A percentile compares a stretch with the other conserved stretches of the same genome.
Conservation (phyloP, 2,113 vertebrate species). For the Scomber colias region DNA sequence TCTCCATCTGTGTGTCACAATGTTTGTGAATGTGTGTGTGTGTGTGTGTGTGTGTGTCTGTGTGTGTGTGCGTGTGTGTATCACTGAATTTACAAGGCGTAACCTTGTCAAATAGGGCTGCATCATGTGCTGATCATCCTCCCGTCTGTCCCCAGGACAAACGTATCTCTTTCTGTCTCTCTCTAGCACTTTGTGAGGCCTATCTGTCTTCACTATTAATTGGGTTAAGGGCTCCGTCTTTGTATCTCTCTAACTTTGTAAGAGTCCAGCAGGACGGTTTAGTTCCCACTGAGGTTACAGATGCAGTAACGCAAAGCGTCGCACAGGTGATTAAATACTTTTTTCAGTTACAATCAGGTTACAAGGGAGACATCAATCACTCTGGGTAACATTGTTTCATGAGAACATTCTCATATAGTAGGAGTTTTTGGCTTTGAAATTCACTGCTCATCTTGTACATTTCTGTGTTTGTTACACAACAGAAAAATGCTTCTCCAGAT, state of each 20-base stretch:
- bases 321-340: neutral
- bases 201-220: constrained; percentile 63
- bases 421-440: neutral
- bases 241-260: constrained; percentile 26
- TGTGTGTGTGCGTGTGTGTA: constrained; percentile 28
- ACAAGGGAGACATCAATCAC: constrained; percentile 5
- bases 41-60: constrained; percentile 18
- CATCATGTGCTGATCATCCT: constrained; percentile 81
- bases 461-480: constrained; percentile 31
- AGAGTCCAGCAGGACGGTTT: neutral
- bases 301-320: neutral
- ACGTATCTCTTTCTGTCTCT: constrained; percentile 32
- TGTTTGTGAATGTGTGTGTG: neutral
- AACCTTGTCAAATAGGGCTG: constrained; percentile 66
- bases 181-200: constrained; percentile 45
- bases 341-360: neutral
- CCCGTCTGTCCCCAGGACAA: constrained; percentile 57
- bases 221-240: constrained; percentile 38
- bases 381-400: neutral
- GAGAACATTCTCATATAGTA: neutral
- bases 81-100: constrained; percentile 51
- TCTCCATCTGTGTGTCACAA: constrained; percentile 24
- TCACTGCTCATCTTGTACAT: constrained; percentile 20
- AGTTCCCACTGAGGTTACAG: neutral
- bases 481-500: constrained; percentile 38